phyloP scores from a whole-genome alignment of 2,797 vertebrate species.

The Rallus crepitans region DNA sequence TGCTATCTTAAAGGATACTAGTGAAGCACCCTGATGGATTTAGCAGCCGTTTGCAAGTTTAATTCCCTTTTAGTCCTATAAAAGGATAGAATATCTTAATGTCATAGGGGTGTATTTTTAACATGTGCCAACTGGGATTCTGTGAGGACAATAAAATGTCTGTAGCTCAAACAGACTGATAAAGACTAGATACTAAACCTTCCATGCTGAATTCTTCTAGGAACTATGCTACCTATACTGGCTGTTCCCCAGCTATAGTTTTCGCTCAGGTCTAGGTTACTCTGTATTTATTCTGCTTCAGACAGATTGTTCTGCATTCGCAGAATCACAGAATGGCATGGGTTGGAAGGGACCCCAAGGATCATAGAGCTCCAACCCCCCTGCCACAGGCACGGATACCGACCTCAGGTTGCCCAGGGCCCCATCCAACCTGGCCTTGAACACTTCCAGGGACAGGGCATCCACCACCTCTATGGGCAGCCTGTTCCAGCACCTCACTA shows the following conservation, averaged over 20 bases:
- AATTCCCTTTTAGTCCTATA: not conserved
- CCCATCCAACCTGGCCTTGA: too few species aligned
- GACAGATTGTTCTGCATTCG: not conserved
- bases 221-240: not conserved
- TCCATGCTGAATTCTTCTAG: not conserved
- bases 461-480: too few species aligned
- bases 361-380: too few species aligned
- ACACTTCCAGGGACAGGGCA: too few species aligned
- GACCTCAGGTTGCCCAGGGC: too few species aligned
- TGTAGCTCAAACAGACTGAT: not conserved
- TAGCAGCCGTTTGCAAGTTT: not conserved
- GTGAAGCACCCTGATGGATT: not conserved
- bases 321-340: too few species aligned
- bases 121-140: not conserved
- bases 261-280: not conserved
- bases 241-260: not conserved
- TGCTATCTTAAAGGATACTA: not conserved
- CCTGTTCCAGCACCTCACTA: too few species aligned
- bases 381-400: too few species aligned
- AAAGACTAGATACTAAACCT: not conserved
- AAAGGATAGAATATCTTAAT: not conserved
- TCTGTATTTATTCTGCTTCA: not conserved
- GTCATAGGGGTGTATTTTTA: not conserved
- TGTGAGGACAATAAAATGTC: not conserved
- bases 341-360: too few species aligned